Conservation (phyloP, 1,140 invertebrate species). For the Bombus polaris region DNA sequence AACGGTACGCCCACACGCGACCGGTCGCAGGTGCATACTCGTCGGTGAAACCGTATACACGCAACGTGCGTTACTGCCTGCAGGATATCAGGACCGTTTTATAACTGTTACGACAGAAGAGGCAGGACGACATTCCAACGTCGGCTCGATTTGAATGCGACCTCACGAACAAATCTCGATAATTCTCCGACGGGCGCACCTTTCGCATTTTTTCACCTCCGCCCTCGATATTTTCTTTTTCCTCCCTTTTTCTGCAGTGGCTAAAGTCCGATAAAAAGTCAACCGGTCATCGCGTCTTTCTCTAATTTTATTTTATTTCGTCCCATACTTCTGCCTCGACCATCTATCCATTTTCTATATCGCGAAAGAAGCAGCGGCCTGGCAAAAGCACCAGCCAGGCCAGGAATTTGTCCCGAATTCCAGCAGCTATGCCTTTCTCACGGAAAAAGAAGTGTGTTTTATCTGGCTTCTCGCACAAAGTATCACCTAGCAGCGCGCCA, state of each 20-base stretch:
- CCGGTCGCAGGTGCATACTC: constrained; percentile 49
- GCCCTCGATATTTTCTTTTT: too few relatives aligned
- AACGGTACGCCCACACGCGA: constrained; percentile 13
- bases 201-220: constrained; percentile 29
- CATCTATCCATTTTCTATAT: constrained; percentile 6
- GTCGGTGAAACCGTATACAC: constrained; percentile 14
- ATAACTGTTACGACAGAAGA: constrained; percentile 77
- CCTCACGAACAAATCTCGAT: constrained; percentile 51
- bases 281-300: not conserved
- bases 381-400: constrained; percentile 1
- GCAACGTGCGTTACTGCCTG: constrained; percentile 56
- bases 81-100: constrained; percentile 75
- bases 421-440: constrained; percentile 45
- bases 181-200: constrained; percentile 46
- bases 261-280: constrained; percentile 16
- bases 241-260: not conserved
- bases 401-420: constrained; percentile 59
- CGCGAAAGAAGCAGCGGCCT: constrained; percentile 3
- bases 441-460: constrained; percentile 51
- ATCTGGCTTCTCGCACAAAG: constrained; percentile 46
- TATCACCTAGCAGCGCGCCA: constrained; percentile 20
- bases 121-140: constrained; percentile 77
- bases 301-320: not conserved
- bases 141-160: constrained; percentile 71
- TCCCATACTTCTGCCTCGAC: not conserved